phyloP scores from a whole-genome alignment of 1,140 invertebrate genomes.

The Tigriopus japonicus region DNA sequence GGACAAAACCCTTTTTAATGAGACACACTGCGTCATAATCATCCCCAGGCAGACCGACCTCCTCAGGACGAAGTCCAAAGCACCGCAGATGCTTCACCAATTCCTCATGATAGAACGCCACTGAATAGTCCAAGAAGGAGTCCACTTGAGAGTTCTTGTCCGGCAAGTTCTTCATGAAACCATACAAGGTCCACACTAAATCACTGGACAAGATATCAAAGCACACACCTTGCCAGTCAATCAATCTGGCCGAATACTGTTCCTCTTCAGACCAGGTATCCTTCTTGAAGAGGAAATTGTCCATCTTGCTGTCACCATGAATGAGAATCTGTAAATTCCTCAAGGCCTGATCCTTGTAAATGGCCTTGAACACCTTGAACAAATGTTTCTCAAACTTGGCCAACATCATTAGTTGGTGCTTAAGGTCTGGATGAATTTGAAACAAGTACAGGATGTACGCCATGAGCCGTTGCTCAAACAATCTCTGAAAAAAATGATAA shows the following conservation, averaged over 20 bases:
- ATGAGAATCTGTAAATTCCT: background rate
- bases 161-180: slow-evolving; percentile 14
- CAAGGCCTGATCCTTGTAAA: background rate
- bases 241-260: slow-evolving; percentile 1
- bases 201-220: slow-evolving; percentile 3
- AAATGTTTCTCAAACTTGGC: slow-evolving; percentile 11
- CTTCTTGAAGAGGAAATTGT: slow-evolving; percentile 12
- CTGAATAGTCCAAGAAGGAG: slow-evolving; percentile 1
- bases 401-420: background rate
- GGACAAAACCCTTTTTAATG: slow-evolving; percentile 4
- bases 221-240: slow-evolving; percentile 13
- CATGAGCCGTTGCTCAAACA: background rate
- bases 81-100: background rate
- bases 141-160: slow-evolving; percentile 9
- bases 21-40: background rate
- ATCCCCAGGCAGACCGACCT: background rate
- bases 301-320: slow-evolving; percentile 11
- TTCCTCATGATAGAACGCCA: background rate
- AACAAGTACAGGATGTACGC: background rate
- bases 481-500: too few species aligned
- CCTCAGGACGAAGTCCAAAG: background rate
- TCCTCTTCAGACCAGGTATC: background rate
- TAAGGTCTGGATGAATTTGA: background rate
- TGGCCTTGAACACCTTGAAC: background rate
- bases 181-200: slow-evolving; percentile 13